phyloP scores from a whole-genome alignment of 2,113 vertebrate species.

The Phalacrocorax aristotelis region DNA sequence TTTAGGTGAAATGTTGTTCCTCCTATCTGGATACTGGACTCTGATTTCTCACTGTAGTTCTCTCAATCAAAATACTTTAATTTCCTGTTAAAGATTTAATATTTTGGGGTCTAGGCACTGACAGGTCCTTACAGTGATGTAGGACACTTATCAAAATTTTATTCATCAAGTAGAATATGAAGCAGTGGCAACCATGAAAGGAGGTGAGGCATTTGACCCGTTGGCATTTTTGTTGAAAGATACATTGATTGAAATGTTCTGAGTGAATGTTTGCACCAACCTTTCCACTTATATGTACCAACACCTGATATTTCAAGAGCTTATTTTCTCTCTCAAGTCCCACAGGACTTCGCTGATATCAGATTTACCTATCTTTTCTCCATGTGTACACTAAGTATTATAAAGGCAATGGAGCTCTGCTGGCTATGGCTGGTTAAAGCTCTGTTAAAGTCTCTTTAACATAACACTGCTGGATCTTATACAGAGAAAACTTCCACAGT shows the following conservation, averaged over 20 bases:
- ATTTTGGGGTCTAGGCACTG: not conserved
- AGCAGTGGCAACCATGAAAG: not conserved
- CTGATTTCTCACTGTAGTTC: not conserved
- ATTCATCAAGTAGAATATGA: not conserved
- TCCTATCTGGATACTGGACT: not conserved
- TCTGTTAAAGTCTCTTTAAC: not conserved
- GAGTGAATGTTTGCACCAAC: not conserved
- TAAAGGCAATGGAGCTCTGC: not conserved
- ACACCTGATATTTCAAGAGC: not conserved
- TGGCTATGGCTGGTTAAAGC: not conserved
- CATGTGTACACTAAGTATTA: not conserved
- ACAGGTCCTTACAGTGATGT: not conserved
- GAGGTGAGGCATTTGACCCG: not conserved
- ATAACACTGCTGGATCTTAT: not conserved
- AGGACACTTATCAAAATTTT: not conserved
- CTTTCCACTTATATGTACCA: not conserved
- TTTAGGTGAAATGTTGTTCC: not conserved
- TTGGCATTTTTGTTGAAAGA: not conserved
- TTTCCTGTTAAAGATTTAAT: not conserved
- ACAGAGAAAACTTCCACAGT: not conserved
- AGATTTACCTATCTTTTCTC: not conserved
- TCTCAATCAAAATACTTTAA: not conserved
- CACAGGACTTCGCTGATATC: not conserved
- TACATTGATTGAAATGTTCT: not conserved
- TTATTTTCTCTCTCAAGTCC: not conserved